Evolutionary conservation across 2,113 vertebrate species (phyloP).

Genomic region (Oreotrochilus melanogaster): DNA sequence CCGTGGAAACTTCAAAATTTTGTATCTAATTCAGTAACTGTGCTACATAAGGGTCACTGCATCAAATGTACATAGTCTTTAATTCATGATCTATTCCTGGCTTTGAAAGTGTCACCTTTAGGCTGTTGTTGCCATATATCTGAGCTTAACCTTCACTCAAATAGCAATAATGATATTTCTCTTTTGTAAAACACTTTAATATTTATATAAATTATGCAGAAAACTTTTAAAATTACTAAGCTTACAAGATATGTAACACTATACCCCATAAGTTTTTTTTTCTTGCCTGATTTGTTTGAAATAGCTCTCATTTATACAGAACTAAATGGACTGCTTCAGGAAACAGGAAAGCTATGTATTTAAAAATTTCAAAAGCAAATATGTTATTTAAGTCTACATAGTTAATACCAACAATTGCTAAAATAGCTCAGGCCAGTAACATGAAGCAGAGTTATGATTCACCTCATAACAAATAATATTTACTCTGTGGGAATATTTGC

Average conservation of each 20-base stretch:
- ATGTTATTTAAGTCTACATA: background rate
- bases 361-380: background rate
- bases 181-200: background rate
- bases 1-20: background rate
- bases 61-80: background rate
- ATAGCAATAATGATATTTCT: background rate
- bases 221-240: background rate
- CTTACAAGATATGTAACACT: background rate
- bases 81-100: background rate
- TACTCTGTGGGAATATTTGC: background rate
- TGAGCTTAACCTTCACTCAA: background rate
- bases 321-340: background rate
- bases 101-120: background rate
- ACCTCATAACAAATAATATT: background rate
- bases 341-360: background rate
- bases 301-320: background rate
- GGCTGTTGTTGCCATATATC: background rate
- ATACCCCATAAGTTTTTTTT: background rate
- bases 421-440: background rate
- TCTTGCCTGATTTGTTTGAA: background rate
- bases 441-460: background rate
- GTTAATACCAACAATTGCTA: background rate
- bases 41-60: background rate
- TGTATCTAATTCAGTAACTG: constrained; percentile 3
- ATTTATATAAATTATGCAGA: background rate